phyloP scores from a whole-genome alignment of 1,140 invertebrate genomes.

The Heliconius himera region DNA sequence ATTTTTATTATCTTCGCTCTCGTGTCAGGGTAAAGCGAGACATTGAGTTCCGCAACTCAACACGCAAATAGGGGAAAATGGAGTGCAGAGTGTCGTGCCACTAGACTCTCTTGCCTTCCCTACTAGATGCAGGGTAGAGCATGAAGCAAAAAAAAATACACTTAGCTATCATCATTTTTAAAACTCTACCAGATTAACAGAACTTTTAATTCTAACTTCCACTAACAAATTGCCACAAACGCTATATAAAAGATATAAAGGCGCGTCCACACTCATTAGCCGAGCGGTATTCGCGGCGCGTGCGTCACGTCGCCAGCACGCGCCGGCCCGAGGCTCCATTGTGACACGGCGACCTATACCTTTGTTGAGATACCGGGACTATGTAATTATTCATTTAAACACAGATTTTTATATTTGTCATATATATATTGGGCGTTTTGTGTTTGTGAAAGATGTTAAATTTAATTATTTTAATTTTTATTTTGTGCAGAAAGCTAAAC shows the following conservation, averaged over 20 bases:
- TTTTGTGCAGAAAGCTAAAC: too few relatives aligned
- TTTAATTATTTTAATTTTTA: too few relatives aligned
- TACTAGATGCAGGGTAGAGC: too few relatives aligned
- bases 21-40: too few relatives aligned
- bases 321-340: constrained; percentile 56
- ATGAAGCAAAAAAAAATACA: too few relatives aligned
- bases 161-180: not conserved
- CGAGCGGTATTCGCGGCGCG: constrained; percentile 64
- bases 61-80: too few relatives aligned
- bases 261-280: constrained; percentile 61
- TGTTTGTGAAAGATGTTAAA: too few relatives aligned
- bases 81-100: too few relatives aligned
- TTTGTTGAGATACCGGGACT: constrained; percentile 8
- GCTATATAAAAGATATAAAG: constrained; percentile 36
- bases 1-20: too few relatives aligned
- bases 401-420: not conserved
- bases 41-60: too few relatives aligned
- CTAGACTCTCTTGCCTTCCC: too few relatives aligned
- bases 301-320: constrained; percentile 72
- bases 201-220: not conserved
- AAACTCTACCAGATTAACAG: not conserved
- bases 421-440: not conserved
- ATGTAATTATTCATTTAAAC: constrained; percentile 1
- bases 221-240: not conserved
- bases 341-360: constrained; percentile 45